These are phyloP conservation scores for Rhysida immarginata DNA, from an alignment of 1,140 invertebrate species.

Conservation along the genomic window DNA sequence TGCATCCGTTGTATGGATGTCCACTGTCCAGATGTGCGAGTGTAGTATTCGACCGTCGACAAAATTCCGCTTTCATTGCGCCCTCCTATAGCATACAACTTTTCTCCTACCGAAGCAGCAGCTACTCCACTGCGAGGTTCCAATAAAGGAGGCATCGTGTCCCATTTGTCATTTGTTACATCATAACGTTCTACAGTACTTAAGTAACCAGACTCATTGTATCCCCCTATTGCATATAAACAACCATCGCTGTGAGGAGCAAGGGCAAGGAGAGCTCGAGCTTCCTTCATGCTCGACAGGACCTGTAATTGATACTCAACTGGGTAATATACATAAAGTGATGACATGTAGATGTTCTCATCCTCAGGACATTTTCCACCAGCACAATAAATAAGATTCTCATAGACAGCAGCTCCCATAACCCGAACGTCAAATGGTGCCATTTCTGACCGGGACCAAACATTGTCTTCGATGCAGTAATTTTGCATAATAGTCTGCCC, in stretches of 20 bases:
- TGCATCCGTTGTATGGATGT: not conserved
- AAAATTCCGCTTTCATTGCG: not conserved
- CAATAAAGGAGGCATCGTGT: not conserved
- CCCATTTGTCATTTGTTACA: not conserved
- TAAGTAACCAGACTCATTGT: conserved; percentile 1
- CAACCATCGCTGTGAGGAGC: not conserved
- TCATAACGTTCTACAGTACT: not conserved
- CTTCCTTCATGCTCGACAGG: not conserved
- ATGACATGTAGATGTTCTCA: not conserved
- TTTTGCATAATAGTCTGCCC: not conserved
- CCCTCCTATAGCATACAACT: conserved; percentile 4
- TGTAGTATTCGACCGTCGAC: conserved; percentile 1
- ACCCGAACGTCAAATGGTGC: not conserved
- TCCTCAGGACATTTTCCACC: not conserved
- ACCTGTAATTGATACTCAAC: not conserved
- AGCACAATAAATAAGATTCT: not conserved
- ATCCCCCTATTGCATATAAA: conserved; percentile 1
- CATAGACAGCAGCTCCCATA: not conserved
- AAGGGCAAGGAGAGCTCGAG: not conserved
- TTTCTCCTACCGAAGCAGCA: not conserved
- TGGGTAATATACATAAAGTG: not conserved
- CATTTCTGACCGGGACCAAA: not conserved
- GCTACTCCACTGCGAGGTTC: not conserved
- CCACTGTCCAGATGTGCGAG: conserved; percentile 2
- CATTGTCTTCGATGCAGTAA: not conserved